These are phyloP conservation scores for Drosophila willistoni DNA, from an alignment of 1,140 invertebrate species.

Conservation along the genomic window DNA sequence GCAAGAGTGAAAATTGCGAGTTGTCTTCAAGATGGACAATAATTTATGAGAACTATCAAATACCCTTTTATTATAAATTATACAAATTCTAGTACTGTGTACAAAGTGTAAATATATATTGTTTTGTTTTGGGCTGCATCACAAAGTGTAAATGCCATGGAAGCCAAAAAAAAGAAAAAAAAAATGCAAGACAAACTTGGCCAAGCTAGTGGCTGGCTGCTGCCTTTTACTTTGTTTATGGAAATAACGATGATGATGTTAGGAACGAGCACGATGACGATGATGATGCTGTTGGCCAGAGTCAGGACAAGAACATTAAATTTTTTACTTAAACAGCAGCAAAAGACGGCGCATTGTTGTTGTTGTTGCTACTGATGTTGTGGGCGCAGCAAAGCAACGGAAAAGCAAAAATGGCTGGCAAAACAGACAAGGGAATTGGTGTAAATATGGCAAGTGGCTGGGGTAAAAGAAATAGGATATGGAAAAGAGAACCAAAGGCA, in stretches of 20 bases:
- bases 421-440: conserved; percentile 74
- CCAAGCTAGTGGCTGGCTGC: conserved; percentile 36
- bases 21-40: neutral
- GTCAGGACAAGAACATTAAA: conserved; percentile 49
- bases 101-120: neutral
- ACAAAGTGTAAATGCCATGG: conserved; percentile 33
- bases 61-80: neutral
- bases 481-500: too few relatives aligned
- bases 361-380: conserved; percentile 31
- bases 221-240: conserved; percentile 34
- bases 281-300: conserved; percentile 59
- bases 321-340: conserved; percentile 61
- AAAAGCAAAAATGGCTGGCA: conserved; percentile 59
- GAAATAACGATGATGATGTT: conserved; percentile 3
- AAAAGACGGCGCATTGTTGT: conserved; percentile 43
- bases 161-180: neutral
- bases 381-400: conserved; percentile 44
- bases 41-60: neutral
- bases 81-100: neutral
- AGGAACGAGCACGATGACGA: conserved; percentile 19
- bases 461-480: conserved; percentile 8
- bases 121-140: conserved; percentile 11
- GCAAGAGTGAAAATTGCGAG: neutral
- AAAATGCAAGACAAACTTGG: conserved; percentile 49
- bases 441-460: conserved; percentile 78